Conservation (phyloP, 2,113 vertebrate genomes). For the Polypterus senegalus region DNA sequence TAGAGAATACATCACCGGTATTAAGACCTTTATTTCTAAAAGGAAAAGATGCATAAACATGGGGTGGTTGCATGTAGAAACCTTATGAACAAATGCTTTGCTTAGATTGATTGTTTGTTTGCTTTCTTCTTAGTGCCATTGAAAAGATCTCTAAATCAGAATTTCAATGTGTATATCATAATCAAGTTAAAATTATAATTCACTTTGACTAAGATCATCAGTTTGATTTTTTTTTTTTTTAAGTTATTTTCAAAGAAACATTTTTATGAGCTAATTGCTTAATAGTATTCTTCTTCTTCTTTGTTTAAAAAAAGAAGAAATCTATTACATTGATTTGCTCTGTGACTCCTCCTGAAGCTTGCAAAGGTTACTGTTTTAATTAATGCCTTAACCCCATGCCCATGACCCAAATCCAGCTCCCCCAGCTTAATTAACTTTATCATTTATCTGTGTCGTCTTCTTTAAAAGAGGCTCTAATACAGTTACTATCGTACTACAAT, state of each 20-base stretch:
- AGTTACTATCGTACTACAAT: too few relatives aligned
- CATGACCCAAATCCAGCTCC: slow-evolving; percentile 47
- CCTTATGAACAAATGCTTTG: too few relatives aligned
- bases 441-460: slow-evolving; percentile 31
- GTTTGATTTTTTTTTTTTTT: not conserved
- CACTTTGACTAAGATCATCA: not conserved
- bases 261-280: too few relatives aligned
- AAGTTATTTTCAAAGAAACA: too few relatives aligned
- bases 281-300: slow-evolving; percentile 17
- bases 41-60: slow-evolving; percentile 34
- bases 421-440: slow-evolving; percentile 64
- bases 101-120: too few relatives aligned
- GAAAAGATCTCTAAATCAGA: too few relatives aligned
- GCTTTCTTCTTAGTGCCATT: too few relatives aligned
- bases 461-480: not conserved
- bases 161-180: too few relatives aligned
- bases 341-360: slow-evolving; percentile 49
- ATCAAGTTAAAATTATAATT: not conserved
- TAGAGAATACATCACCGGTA: slow-evolving; percentile 63
- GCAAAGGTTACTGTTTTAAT: slow-evolving; percentile 55
- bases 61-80: slow-evolving; percentile 10
- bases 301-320: slow-evolving; percentile 45
- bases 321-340: slow-evolving; percentile 63
- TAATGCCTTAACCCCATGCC: slow-evolving; percentile 56
- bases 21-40: slow-evolving; percentile 52